Base-by-base conservation (phyloP, 1,140 invertebrate genomes). In the Ruditapes philippinarum region DNA sequence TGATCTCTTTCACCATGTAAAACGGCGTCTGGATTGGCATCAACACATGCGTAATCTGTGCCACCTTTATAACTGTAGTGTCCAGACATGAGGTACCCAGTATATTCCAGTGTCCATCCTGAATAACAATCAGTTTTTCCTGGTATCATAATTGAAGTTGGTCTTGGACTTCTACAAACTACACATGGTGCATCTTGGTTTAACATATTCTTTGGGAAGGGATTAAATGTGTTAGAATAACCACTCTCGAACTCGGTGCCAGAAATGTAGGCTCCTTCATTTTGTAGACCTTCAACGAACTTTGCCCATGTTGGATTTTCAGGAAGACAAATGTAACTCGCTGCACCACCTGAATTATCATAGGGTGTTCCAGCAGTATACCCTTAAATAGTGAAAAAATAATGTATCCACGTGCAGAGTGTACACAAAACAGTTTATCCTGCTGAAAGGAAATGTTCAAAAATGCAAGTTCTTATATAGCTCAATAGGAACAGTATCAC, bases 91-190 rank as follows among this genome's bases (percentile, higher is more conserved):
- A 86, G 84, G n/a, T 86, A 76, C 7, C 84, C 84, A 4, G 49
- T 62, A 49, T 78, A 86, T 78, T 86, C 84, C n/a, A 76, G 14
- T n/a, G 70, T 86, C 73, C 84, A 86, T 1, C 84, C 73, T 0
- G 33, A 36, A 31, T 86, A 76, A 28, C 84, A 86, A n/a, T 80
- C 31, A n/a, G 78, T 87, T n/a, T 74, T 76, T 1, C 84, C 84
- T 28, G 84, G 84, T 33, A 87, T 62, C 84, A 87, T 87, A 19
- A 87, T 12, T 42, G 74, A 68, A 49, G 54, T 60, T 68, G 54
- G 36, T n/a, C 84, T 49, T 7, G 51, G 28, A 49, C 40, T 62
- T 9, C 54, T 25, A 45, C 84, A 87, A n/a, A 19, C 79, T 1
- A 62, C 73, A 28, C 84, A 87, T 42, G 84, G 74, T 5, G 73